Conservation (phyloP, 2,113 vertebrate genomes). For the Rhinogobius similis region DNA sequence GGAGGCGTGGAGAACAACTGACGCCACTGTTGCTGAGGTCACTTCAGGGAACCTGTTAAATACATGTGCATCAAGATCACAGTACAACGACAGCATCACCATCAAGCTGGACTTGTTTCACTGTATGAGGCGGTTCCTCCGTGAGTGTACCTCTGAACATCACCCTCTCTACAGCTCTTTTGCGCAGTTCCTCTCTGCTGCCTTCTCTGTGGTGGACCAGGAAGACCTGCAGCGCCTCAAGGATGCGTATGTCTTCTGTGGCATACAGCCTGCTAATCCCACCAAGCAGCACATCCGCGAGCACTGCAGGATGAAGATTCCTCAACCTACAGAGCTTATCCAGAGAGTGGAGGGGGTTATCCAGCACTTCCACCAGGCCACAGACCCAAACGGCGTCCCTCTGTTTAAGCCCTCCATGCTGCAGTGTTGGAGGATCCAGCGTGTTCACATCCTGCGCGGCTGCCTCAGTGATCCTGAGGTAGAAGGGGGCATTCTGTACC, state of each 20-base stretch:
- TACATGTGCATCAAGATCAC: background rate
- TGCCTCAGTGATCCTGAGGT: too few relatives aligned
- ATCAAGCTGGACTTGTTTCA: background rate
- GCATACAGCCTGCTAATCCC: background rate
- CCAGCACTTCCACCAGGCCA: background rate
- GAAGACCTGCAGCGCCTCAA: background rate
- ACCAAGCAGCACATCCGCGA: background rate
- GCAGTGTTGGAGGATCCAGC: slow-evolving; percentile 6
- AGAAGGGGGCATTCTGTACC: too few relatives aligned
- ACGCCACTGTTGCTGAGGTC: background rate
- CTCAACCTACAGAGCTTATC: background rate
- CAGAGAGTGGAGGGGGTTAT: background rate
- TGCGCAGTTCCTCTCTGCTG: background rate
- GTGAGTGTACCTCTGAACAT: background rate
- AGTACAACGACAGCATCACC: background rate
- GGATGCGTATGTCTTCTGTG: background rate
- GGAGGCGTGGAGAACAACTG: background rate
- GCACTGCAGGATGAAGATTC: background rate
- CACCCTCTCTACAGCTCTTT: background rate
- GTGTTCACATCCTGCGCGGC: too few relatives aligned
- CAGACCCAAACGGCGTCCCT: background rate
- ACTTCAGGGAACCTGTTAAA: background rate
- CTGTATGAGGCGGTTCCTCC: slow-evolving; percentile 1
- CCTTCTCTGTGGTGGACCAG: slow-evolving; percentile 1
- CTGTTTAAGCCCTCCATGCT: slow-evolving; percentile 4